Evolutionary conservation across 1,140 invertebrate species (phyloP), one percentile per base, ranked within the genome.

Genomic region (Mactra quadrangularis): DNA sequence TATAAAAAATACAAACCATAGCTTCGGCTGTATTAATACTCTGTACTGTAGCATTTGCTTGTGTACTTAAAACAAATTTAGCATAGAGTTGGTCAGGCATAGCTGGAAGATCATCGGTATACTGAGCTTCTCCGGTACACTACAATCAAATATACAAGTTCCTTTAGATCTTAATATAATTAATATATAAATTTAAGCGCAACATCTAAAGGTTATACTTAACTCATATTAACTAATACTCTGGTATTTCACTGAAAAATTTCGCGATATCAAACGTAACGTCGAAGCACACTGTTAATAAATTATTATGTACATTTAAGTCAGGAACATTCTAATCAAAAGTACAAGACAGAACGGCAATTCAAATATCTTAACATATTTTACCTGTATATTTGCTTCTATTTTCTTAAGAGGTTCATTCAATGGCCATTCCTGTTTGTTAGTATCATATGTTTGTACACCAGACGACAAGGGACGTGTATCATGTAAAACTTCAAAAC

Each of bases 401-500:
- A 96, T 81, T 91, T 97, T 97, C 3, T 94, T 93, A 25, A 97
- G 90, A 0, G 96, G 95, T 89, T 97, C 93, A 84, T 95, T 96
- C 0, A 97, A 87, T 0, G 97, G 97, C 94, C 96, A 97, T 45
- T 95, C 81, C 17, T 94, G 93, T 86, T 95, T 94, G 82, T 96
- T 94, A 0, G 95, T 96, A 71, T 96, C 94, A 87, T 94, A 97
- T n/a, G 94, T 93, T 89, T 97, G 96, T 4, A 93, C 94, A 2
- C 96, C 96, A 0, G 93, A 94, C 0, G 96, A 96, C 0, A 0
- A 93, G 0, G 93, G 94, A 27, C 96, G 94, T 19, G 29, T 62
- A 33, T 76, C 72, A 38, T 76, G 72, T 22, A 76, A 53, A 4
- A 76, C 72, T 22, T 60, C 57, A 22, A 9, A 11, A 17, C 31